Evolutionary conservation across 1,140 invertebrate genomes (phyloP).

Genomic region (Cotesia chilonis): DNA sequence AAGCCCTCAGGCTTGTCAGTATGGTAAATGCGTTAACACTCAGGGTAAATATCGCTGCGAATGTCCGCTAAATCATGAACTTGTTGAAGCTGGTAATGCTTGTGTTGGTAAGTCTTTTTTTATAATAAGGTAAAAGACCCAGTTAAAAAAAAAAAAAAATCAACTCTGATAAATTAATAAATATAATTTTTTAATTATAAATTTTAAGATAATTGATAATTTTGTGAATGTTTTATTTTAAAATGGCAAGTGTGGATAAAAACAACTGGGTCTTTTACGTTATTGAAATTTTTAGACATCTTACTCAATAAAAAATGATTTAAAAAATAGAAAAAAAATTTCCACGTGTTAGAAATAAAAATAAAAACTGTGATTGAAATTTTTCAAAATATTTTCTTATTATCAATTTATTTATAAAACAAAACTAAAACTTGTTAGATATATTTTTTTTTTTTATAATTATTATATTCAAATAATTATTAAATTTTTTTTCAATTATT

Average conservation of each 20-base stretch:
- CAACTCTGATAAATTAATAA: no score
- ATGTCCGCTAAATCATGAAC: constrained; percentile 76
- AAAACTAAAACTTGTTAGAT: neutral
- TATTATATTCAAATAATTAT: neutral
- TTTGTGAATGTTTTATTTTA: no score
- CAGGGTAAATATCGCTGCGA: constrained; percentile 84
- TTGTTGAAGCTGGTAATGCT: constrained; percentile 73
- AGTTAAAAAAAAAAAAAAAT: no score
- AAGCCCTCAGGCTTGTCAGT: constrained; percentile 77
- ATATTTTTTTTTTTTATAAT: no score
- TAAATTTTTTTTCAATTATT: no score
- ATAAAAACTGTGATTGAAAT: neutral
- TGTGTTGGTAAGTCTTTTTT: constrained; percentile 71
- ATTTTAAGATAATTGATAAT: no score
- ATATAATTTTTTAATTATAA: no score
- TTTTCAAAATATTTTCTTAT: neutral
- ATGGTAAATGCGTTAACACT: constrained; percentile 83
- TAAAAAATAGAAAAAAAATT: neutral
- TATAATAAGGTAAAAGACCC: neutral
- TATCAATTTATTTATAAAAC: neutral
- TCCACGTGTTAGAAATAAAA: no score
- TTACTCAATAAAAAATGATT: neutral
- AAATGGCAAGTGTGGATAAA: no score
- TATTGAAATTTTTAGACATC: neutral
- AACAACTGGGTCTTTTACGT: no score